Evolutionary conservation across 2,888 invertebrate species (phyloP).

Genomic region (Drosophila emarginata): DNA sequence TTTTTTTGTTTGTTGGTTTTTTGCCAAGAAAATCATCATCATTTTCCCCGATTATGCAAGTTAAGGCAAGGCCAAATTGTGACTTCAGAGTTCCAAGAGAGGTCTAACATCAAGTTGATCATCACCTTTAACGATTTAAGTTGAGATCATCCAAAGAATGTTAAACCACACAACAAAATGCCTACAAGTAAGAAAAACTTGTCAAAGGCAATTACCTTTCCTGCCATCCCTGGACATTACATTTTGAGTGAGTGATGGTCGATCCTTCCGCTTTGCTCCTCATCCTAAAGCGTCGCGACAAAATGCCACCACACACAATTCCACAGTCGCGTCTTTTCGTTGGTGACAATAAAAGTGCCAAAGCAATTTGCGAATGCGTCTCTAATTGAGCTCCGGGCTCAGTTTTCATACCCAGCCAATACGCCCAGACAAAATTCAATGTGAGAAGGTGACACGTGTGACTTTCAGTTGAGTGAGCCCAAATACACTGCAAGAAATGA

Average conservation of each 20-base stretch:
- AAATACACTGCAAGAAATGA: neutral
- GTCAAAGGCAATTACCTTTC: conserved; percentile 78
- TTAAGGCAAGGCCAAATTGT: conserved; percentile 2
- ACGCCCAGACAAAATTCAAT: neutral
- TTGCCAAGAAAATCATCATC: conserved; percentile 1
- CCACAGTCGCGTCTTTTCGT: conserved; percentile 34
- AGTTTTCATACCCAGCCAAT: no score
- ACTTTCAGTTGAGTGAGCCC: neutral
- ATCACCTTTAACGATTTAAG: conserved; percentile 44
- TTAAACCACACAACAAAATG: conserved; percentile 71
- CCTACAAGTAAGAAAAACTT: conserved; percentile 64
- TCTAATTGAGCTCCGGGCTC: conserved; percentile 65
- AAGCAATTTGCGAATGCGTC: conserved; percentile 71
- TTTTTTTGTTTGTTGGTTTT: no score
- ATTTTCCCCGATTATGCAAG: conserved; percentile 7
- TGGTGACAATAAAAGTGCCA: conserved; percentile 76
- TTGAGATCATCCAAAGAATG: conserved; percentile 52
- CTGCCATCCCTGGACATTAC: conserved; percentile 25
- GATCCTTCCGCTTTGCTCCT: conserved; percentile 28
- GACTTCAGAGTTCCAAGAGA: neutral
- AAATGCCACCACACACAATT: conserved; percentile 67
- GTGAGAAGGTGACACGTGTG: conserved; percentile 7
- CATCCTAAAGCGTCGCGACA: conserved; percentile 70
- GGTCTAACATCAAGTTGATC: neutral
- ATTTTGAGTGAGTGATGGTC: conserved; percentile 55